Percentiles rank a stretch among this genome's conserved stretches.
Conservation (phyloP, 2,888 invertebrate genomes). For the Myopa testacea region DNA sequence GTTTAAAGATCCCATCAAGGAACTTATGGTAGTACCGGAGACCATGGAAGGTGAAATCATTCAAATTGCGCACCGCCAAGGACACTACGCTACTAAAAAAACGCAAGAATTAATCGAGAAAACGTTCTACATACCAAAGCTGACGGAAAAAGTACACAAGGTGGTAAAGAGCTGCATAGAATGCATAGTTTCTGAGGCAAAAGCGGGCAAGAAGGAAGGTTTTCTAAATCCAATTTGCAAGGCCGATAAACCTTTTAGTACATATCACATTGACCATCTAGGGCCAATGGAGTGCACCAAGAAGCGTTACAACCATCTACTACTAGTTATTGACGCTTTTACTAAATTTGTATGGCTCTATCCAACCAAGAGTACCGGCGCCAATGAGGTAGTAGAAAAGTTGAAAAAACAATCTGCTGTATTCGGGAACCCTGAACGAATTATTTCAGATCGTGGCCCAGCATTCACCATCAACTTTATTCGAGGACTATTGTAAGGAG, state of each 20-base stretch:
- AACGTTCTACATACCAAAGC: slow-evolving; percentile 52
- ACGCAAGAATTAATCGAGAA: slow-evolving; percentile 51
- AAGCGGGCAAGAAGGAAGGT: slow-evolving; percentile 52
- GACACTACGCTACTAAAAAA: slow-evolving; percentile 59
- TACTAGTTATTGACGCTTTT: slow-evolving; percentile 54
- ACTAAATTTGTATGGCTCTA: slow-evolving; percentile 56
- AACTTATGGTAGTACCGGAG: slow-evolving; percentile 57
- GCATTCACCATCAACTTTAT: slow-evolving; percentile 48
- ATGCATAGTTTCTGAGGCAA: slow-evolving; percentile 47
- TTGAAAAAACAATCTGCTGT: slow-evolving; percentile 52
- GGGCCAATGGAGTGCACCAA: slow-evolving; percentile 52
- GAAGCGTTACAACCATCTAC: slow-evolving; percentile 40
- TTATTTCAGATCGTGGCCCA: slow-evolving; percentile 42
- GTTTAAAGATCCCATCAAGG: slow-evolving; percentile 34
- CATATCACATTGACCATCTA: slow-evolving; percentile 60
- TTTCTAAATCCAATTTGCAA: slow-evolving; percentile 51
- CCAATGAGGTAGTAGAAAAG: slow-evolving; percentile 55
- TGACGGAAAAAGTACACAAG: slow-evolving; percentile 26
- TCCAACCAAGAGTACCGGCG: slow-evolving; percentile 40
- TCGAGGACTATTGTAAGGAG: slow-evolving; percentile 51
- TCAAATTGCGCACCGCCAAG: slow-evolving; percentile 56
- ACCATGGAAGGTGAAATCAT: slow-evolving; percentile 59
- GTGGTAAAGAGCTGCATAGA: slow-evolving; percentile 40
- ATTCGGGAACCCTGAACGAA: slow-evolving; percentile 41
- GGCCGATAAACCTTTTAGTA: slow-evolving; percentile 53